Evolutionary conservation across 2,113 vertebrate genomes (phyloP), one percentile per base, ranked within the genome.

Genomic region (Xenotilapia longispinis): DNA sequence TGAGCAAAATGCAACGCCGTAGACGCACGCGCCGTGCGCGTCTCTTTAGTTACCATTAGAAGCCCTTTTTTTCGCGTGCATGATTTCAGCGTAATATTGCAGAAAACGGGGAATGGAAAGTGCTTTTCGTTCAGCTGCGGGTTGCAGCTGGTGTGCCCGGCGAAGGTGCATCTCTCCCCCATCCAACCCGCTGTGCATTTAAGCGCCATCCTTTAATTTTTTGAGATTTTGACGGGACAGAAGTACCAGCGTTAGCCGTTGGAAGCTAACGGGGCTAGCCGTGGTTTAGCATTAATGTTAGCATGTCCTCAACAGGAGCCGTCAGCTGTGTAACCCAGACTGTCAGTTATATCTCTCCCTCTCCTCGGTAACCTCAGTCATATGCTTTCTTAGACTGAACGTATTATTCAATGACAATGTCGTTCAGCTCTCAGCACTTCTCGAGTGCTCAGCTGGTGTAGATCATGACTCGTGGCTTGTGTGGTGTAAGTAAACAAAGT

Each of bases 21-120:
- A 11, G 75, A 89, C 92, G 92, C 92, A 90, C 87, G 93, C 91
- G 84, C 88, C 92, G 92, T 89, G 95, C 91, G 14, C 90, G 90
- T 84, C 14, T 88, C 80, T 93, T 90, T 89, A 83, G 93, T 91
- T 90, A 84, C 57, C 88, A 70, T 90, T 70, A 11, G 53, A 14
- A 89, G 88, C 84, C 70, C 82, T 90, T 73, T 73, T 70, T 80
- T 90, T 86, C 79, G 89, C 87, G 84, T 94, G 93, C 93, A 51
- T 79, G 89, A 60, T 87, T 89, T 63, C 42, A 51, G 40, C 63
- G 81, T 60, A 87, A 80, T 83, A 38, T 57, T 42, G 92, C 83
- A 86, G 23, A 94, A 94, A 92, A 86, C 13, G 4, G 6, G 31
- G 40, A 53, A 4, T 5, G 21, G 15, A 26, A 49, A n/a, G 45